Conservation (phyloP, 2,113 vertebrate species). For the Elachura formosa region DNA sequence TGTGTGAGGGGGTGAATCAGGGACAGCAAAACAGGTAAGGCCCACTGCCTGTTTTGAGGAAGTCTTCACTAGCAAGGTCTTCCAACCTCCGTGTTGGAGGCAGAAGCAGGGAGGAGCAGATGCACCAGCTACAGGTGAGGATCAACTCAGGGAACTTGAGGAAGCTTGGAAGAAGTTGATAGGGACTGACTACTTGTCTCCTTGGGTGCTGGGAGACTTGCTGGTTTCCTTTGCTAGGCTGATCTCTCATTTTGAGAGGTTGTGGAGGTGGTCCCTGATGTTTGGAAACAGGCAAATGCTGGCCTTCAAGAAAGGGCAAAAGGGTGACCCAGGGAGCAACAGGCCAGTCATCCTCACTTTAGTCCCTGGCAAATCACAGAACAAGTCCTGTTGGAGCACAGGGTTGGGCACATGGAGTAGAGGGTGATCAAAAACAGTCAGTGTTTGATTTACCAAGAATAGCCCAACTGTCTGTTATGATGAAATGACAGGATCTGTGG, state of each 20-base stretch:
- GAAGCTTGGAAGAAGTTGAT: neutral
- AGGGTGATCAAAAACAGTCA: neutral
- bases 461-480: neutral
- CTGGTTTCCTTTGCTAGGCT: neutral
- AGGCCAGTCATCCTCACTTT: neutral
- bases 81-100: neutral
- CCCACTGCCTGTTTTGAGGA: neutral
- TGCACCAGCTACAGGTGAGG: neutral
- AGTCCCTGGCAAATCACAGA: neutral
- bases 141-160: neutral
- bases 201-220: neutral
- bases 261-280: neutral
- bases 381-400: neutral
- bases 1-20: neutral
- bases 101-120: neutral
- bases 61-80: neutral
- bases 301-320: neutral
- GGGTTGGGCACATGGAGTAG: neutral
- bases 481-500: neutral
- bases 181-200: neutral
- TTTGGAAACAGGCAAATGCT: neutral
- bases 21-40: neutral
- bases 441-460: neutral
- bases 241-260: neutral
- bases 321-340: neutral